Evolutionary conservation across 2,888 invertebrate species (phyloP), one percentile per base, ranked within the genome.

Genomic region (Drosophila merina): DNA sequence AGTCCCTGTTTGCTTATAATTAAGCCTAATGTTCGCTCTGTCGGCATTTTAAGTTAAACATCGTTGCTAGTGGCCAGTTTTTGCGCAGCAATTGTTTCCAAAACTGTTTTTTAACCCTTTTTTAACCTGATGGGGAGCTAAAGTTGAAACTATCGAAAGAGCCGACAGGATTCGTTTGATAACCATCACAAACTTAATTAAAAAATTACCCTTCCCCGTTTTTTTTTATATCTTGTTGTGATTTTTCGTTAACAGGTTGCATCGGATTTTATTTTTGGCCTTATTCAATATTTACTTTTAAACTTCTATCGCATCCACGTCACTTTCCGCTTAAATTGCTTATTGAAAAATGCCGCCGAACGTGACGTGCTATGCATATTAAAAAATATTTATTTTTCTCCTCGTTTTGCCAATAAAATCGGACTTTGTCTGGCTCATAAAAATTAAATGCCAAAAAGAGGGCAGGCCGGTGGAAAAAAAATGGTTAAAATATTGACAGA

Each of bases 341-440:
- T 48, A 68, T 70, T 70, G 51, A 69, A 70, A 68, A 70, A 59
- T 69, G 33, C 36, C 50, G 14, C 31, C 69, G 55, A 69, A 69
- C 60, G 48, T 63, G 54, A 64, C 74, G 68, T 55, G 66, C 49
- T 59, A 50, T 40, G 77, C 71, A 85, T 85, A 79, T 74, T 79
- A 74, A 84, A 73, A 76, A 70, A 51, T 50, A 57, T 71, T 57
- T 57, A 60, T 55, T 51, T 64, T 47, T 38, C 57, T 14, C 31
- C 8, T 31, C 28, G 56, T 70, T 75, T 80, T 69, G 44, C 66
- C 54, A 54, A 51, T 49, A 47, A 54, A 59, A 56, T 8, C 8
- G 36, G 44, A 31, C 50, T 50, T 14, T 36, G 63, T 40, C 40
- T 51, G 47, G 47, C 31, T 51, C 62, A 47, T 64, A 62, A 62